phyloP scores from a whole-genome alignment of 2,888 invertebrate genomes.

The Dolichomitus sp. region DNA sequence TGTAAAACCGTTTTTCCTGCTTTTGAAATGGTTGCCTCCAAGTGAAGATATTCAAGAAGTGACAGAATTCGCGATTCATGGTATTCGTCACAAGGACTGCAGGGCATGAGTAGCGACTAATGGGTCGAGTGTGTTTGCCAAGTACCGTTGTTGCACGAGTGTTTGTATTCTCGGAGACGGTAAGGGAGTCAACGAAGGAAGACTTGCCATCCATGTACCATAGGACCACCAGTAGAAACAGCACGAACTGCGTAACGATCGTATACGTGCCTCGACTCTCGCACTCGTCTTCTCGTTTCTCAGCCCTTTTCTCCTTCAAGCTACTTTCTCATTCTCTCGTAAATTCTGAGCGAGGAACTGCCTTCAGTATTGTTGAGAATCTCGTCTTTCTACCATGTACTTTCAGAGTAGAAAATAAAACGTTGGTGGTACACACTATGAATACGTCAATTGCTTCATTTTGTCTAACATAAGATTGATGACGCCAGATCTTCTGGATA shows the following conservation, averaged over 20 bases:
- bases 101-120: slow-evolving; percentile 72
- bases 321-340: slow-evolving; percentile 4
- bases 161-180: slow-evolving; percentile 47
- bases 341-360: slow-evolving; percentile 1
- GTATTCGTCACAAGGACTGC: slow-evolving; percentile 55
- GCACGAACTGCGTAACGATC: slow-evolving; percentile 23
- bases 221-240: slow-evolving; percentile 36
- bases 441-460: background rate
- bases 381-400: background rate
- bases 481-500: background rate
- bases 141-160: slow-evolving; percentile 66
- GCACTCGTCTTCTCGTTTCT: slow-evolving; percentile 19
- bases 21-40: background rate
- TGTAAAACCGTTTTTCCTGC: background rate
- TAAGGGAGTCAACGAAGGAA: slow-evolving; percentile 48
- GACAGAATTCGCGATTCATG: background rate
- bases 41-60: background rate
- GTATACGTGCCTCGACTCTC: slow-evolving; percentile 22
- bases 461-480: background rate
- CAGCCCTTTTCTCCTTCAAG: slow-evolving; percentile 11
- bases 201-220: slow-evolving; percentile 52
- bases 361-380: slow-evolving; percentile 7
- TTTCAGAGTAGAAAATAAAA: background rate
- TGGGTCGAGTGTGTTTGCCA: slow-evolving; percentile 73
- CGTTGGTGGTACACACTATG: background rate